A percentile compares a stretch with the other conserved stretches of the same genome.
Evolutionary conservation across 2,797 vertebrate species (phyloP).

Genomic region (Tauraco hartlaubi): DNA sequence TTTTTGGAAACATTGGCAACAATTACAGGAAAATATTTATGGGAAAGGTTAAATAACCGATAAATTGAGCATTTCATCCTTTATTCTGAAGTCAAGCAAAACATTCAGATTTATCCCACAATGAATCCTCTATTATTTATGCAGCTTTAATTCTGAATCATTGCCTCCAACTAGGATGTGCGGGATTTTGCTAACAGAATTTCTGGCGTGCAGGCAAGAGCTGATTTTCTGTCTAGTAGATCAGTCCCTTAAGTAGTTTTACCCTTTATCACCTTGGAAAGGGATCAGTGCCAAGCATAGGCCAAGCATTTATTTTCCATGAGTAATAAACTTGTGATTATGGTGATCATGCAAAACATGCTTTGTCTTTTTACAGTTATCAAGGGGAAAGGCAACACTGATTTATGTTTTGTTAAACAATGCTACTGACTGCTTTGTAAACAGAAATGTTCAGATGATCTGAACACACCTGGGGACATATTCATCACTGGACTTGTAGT

Average conservation of each 20-base stretch:
- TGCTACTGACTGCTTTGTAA: conserved; percentile 43
- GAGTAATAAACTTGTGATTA: conserved; percentile 42
- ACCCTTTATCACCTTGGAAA: conserved; percentile 54
- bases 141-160: conserved; percentile 32
- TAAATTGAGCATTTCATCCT: background rate
- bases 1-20: background rate
- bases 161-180: background rate
- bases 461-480: conserved; percentile 12
- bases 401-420: conserved; percentile 27
- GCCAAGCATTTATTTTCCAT: conserved; percentile 33
- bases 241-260: conserved; percentile 55
- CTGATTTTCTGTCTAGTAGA: conserved; percentile 26
- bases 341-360: background rate
- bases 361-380: conserved; percentile 45
- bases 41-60: background rate
- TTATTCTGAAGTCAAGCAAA: background rate
- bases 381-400: conserved; percentile 14
- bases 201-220: background rate
- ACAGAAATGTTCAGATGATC: conserved; percentile 35
- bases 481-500: background rate
- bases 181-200: background rate
- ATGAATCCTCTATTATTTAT: conserved; percentile 21
- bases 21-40: background rate
- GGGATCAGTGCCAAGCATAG: background rate
- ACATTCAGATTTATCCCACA: background rate